Percentiles rank a stretch among this genome's conserved stretches.
Conservation (phyloP, 2,888 invertebrate genomes). For the Parapristionchus giblindavisi region DNA sequence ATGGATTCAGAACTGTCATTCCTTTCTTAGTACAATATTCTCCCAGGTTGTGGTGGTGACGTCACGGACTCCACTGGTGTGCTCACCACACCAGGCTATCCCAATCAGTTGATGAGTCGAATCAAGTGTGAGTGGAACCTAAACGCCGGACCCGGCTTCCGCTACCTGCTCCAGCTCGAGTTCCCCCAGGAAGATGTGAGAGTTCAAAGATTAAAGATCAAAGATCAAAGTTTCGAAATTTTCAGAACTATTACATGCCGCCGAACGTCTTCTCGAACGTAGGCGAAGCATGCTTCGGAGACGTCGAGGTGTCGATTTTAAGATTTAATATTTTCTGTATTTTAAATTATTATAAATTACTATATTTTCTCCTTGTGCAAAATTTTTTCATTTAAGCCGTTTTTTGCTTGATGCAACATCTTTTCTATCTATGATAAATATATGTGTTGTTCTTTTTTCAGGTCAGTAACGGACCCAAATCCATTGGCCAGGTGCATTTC, state of each 20-base stretch:
- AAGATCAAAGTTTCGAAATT: background rate
- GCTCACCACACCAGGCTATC: constrained; percentile 59
- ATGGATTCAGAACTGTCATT: background rate
- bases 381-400: too few relatives aligned
- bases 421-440: background rate
- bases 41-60: constrained; percentile 60
- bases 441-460: too few relatives aligned
- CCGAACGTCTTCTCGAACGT: constrained; percentile 30
- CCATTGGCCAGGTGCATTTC: constrained; percentile 27
- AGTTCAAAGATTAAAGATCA: background rate
- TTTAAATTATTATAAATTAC: background rate
- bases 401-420: too few relatives aligned
- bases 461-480: constrained; percentile 41
- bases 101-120: constrained; percentile 50
- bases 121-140: constrained; percentile 61
- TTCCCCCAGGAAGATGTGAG: constrained; percentile 44
- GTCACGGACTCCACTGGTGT: constrained; percentile 56
- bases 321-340: background rate
- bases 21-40: background rate
- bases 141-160: constrained; percentile 55
- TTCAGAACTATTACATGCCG: constrained; percentile 51
- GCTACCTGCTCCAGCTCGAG: constrained; percentile 58
- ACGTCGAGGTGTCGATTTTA: constrained; percentile 35
- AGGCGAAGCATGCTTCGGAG: constrained; percentile 43
- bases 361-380: too few relatives aligned